phyloP scores from a whole-genome alignment of 1,140 invertebrate species.

The Cherax quadricarinatus region DNA sequence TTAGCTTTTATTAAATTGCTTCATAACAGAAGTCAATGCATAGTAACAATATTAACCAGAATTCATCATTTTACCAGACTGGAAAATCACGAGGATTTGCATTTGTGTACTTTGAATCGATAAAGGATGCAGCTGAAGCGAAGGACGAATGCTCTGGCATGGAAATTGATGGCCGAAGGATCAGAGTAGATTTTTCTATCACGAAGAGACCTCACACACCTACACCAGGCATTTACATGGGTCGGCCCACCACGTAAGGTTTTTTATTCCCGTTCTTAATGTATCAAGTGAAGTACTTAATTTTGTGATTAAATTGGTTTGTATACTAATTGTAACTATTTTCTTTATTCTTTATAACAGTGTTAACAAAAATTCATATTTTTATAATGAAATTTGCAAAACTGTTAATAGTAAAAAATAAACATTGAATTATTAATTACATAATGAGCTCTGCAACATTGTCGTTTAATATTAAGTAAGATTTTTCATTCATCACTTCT shows the following conservation, averaged over 20 bases:
- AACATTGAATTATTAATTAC: no score
- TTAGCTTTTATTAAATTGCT: not conserved
- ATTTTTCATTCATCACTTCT: no score
- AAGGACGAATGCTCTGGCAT: slow-evolving; percentile 95
- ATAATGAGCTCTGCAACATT: no score
- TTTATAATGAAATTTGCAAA: no score
- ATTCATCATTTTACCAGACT: slow-evolving; percentile 80
- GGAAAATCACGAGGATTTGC: slow-evolving; percentile 96
- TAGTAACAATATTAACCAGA: not conserved
- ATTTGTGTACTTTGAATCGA: slow-evolving; percentile 95
- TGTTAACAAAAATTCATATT: no score
- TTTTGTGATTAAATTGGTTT: no score
- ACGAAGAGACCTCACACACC: slow-evolving; percentile 98
- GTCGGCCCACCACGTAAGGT: slow-evolving; percentile 88
- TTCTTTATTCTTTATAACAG: no score
- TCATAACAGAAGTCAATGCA: not conserved
- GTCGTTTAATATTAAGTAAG: no score
- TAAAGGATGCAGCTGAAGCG: slow-evolving; percentile 94
- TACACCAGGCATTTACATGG: slow-evolving; percentile 98
- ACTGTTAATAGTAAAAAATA: no score
- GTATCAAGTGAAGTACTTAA: no score
- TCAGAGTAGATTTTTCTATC: slow-evolving; percentile 97
- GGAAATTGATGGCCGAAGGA: slow-evolving; percentile 92
- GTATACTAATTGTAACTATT: no score
- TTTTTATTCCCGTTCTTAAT: not conserved